These are phyloP conservation scores for Plusia festucae DNA, from an alignment of 2,888 invertebrate species.

Conservation along the genomic window DNA sequence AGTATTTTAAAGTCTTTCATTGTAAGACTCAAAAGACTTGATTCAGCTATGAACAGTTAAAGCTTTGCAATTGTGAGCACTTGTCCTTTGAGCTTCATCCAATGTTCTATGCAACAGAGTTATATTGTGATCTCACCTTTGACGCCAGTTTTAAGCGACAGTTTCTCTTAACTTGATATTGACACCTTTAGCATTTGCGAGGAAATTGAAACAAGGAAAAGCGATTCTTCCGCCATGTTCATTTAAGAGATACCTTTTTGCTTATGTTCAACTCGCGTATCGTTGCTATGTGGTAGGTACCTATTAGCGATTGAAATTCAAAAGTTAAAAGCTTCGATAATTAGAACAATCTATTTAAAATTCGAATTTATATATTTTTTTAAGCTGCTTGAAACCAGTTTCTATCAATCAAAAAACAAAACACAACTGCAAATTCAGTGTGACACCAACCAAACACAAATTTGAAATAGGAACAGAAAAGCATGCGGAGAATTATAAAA, in stretches of 20 bases:
- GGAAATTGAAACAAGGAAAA: neutral
- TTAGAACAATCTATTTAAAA: no score
- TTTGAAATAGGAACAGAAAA: neutral
- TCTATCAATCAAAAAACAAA: no score
- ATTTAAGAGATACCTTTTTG: neutral
- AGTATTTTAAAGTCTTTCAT: neutral
- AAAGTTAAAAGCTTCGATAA: no score
- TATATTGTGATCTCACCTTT: constrained; percentile 1
- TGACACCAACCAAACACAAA: neutral
- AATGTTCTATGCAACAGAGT: neutral
- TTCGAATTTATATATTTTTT: no score
- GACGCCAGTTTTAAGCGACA: neutral
- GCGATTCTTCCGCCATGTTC: neutral
- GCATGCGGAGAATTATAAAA: neutral
- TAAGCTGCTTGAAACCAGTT: no score
- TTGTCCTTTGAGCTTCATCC: neutral
- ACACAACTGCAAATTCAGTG: neutral
- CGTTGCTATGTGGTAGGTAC: no score
- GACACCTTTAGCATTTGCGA: neutral
- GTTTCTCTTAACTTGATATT: neutral
- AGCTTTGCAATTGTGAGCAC: neutral
- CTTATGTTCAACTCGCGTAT: no score
- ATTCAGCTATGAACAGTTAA: neutral
- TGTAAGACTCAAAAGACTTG: neutral
- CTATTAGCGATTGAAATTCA: no score